These are phyloP conservation scores for Bradynema listronoti DNA, from an alignment of 1,140 invertebrate genomes.

Conservation along the genomic window DNA sequence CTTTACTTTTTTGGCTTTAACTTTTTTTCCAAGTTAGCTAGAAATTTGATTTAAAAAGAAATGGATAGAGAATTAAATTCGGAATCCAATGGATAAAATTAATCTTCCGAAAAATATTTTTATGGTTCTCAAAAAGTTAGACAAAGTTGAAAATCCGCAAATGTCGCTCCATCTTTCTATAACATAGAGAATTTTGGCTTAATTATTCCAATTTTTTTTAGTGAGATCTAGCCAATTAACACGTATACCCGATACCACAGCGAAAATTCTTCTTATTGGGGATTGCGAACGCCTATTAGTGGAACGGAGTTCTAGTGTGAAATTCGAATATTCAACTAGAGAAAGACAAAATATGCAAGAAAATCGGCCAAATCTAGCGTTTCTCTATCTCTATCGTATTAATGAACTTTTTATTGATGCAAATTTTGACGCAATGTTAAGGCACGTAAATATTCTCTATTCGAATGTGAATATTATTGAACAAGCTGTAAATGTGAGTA, in stretches of 20 bases:
- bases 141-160: too few relatives aligned
- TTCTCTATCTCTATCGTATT: constrained; percentile 31
- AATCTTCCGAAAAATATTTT: neutral
- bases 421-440: constrained; percentile 11
- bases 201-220: neutral
- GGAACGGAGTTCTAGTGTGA: neutral
- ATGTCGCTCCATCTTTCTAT: too few relatives aligned
- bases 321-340: neutral
- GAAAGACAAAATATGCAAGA: neutral
- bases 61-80: too few relatives aligned
- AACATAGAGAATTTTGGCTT: too few relatives aligned
- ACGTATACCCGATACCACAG: constrained; percentile 16
- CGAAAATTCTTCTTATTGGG: constrained; percentile 16
- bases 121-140: neutral
- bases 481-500: too few relatives aligned
- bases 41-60: too few relatives aligned
- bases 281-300: constrained; percentile 17
- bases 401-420: constrained; percentile 15
- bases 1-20: too few relatives aligned
- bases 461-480: constrained; percentile 21
- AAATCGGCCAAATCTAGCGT: constrained; percentile 16
- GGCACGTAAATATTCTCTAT: constrained; percentile 22
- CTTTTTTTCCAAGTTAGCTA: too few relatives aligned
- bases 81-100: neutral
- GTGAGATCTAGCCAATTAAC: neutral